Evolutionary conservation across 2,113 vertebrate species (phyloP).

Genomic region (Drymodes brunneopygia): DNA sequence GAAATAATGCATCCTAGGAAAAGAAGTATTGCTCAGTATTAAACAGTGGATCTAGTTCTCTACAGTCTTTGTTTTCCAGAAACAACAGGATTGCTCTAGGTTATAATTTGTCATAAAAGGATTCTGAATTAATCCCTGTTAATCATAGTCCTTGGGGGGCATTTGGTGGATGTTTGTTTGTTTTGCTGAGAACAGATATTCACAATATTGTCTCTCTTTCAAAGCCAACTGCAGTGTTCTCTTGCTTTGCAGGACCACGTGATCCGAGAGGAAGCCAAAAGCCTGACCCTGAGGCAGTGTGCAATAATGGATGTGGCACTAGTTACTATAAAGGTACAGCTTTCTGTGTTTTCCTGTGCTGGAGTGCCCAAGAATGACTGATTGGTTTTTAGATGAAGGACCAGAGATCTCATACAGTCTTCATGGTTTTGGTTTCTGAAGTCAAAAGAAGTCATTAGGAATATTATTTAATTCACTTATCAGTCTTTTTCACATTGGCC

Average conservation of each 20-base stretch:
- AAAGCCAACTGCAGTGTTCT: not conserved
- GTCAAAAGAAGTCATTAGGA: not conserved
- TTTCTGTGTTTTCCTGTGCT: fast-evolving
- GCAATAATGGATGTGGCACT: conserved; percentile 91
- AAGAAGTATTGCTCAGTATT: not conserved
- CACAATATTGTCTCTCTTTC: not conserved
- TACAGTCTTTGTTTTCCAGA: not conserved
- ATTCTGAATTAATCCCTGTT: not conserved
- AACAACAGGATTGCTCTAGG: not conserved
- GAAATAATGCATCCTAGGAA: not conserved
- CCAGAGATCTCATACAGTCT: not conserved
- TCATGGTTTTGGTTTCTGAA: not conserved
- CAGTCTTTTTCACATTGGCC: not conserved
- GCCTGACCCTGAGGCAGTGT: conserved; percentile 89
- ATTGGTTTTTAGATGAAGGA: not conserved
- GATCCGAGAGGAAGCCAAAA: conserved; percentile 88
- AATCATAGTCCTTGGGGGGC: not conserved
- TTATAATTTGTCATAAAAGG: not conserved
- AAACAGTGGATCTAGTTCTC: not conserved
- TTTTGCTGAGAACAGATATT: not conserved
- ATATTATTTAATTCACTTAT: not conserved
- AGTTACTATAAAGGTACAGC: conserved; percentile 90
- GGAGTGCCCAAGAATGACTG: not conserved
- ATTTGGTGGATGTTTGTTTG: not conserved
- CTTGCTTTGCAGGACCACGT: conserved; percentile 86